A percentile compares a stretch with the other conserved stretches of the same genome.
These are phyloP conservation scores for Hydropotes inermis DNA, from an alignment of 2,113 vertebrate species.

Conservation along the genomic window DNA sequence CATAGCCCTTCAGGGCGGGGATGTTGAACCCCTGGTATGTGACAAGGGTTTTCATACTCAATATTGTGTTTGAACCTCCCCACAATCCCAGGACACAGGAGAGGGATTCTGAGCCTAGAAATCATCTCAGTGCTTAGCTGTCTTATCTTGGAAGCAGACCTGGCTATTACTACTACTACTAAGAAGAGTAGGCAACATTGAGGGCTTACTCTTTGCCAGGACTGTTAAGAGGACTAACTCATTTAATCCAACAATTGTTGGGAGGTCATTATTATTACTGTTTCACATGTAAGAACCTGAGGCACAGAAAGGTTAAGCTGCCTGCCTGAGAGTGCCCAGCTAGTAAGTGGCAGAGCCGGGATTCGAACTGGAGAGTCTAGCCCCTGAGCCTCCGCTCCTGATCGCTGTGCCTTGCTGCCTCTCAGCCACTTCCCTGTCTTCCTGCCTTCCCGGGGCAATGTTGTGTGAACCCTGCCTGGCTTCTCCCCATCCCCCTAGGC, in stretches of 20 bases:
- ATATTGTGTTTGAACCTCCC: not conserved
- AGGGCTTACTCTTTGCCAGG: not conserved
- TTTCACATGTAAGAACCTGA: not conserved
- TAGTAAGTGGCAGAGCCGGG: not conserved
- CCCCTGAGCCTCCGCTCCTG: not conserved
- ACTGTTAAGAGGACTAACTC: not conserved
- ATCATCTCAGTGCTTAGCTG: not conserved
- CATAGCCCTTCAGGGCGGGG: not conserved
- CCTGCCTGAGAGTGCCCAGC: not conserved
- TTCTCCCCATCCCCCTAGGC: not conserved
- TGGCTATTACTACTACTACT: accelerated
- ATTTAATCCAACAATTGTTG: not conserved
- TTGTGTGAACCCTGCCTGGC: not conserved
- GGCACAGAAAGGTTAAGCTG: not conserved
- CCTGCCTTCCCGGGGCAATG: not conserved
- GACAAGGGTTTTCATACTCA: not conserved
- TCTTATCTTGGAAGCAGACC: not conserved
- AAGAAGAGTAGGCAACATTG: accelerated
- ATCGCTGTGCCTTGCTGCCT: not conserved
- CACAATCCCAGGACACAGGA: not conserved
- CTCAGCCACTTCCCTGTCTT: not conserved
- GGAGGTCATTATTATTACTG: not conserved
- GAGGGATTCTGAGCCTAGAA: not conserved
- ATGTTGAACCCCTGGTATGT: not conserved
- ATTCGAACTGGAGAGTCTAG: not conserved